A percentile compares a stretch with the other conserved stretches of the same genome.
These are phyloP conservation scores for Tragopan temminckii DNA, from an alignment of 2,797 vertebrate species.

Conservation along the genomic window DNA sequence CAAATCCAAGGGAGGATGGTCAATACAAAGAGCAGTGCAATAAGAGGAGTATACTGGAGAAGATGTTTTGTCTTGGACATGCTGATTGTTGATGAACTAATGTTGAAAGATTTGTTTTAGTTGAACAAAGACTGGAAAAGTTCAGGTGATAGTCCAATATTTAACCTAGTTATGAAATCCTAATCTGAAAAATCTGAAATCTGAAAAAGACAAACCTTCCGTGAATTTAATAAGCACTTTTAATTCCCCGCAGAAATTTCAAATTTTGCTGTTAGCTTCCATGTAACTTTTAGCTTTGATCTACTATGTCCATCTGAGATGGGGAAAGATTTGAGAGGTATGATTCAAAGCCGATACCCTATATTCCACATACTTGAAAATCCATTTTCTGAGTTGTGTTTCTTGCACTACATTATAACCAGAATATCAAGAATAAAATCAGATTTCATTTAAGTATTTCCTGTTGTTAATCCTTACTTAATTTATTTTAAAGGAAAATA, in stretches of 20 bases:
- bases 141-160: background rate
- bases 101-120: background rate
- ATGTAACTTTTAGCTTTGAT: conserved; percentile 34
- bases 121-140: background rate
- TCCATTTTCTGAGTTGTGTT: conserved; percentile 82
- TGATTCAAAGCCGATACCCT: conserved; percentile 85
- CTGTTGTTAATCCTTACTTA: conserved; percentile 76
- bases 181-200: background rate
- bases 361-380: conserved; percentile 86
- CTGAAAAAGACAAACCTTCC: background rate
- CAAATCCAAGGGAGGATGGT: background rate
- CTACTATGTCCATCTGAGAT: conserved; percentile 73
- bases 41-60: background rate
- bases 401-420: conserved; percentile 80
- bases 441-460: conserved; percentile 81
- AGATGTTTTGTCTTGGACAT: background rate
- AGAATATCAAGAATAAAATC: conserved; percentile 78
- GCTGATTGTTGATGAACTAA: background rate
- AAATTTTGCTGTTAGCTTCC: conserved; percentile 63
- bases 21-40: background rate
- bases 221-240: background rate
- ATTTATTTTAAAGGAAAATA: background rate
- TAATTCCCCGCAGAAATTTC: conserved; percentile 60
- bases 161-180: background rate
- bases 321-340: conserved; percentile 80